Conservation (phyloP, 2,797 vertebrate genomes). For the Loris lydekkerianus region DNA sequence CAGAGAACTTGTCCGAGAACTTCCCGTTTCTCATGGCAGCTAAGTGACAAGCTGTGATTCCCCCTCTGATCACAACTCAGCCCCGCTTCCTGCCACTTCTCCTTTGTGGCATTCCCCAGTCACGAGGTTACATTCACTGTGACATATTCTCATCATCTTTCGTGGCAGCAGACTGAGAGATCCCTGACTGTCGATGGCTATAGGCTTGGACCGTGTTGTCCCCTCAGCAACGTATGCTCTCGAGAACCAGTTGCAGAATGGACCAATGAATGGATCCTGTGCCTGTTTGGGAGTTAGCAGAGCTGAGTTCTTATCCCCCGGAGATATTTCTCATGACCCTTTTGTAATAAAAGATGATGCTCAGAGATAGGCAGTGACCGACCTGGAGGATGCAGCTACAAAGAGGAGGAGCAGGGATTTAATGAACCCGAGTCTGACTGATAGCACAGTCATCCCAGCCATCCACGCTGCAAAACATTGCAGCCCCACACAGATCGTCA, state of each 20-base stretch:
- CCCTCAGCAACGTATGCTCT: not conserved
- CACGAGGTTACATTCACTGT: fast-evolving
- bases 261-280: no score
- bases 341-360: not conserved
- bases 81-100: not conserved
- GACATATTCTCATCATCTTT: not conserved
- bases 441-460: not conserved
- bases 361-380: not conserved
- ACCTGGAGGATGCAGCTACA: not conserved
- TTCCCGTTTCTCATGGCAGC: not conserved
- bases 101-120: not conserved
- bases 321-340: not conserved
- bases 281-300: not conserved
- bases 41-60: not conserved
- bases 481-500: not conserved
- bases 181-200: not conserved
- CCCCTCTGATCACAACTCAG: not conserved
- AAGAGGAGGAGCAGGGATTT: not conserved
- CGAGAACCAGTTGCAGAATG: not conserved
- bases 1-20: not conserved
- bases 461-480: not conserved
- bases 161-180: not conserved
- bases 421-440: not conserved
- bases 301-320: not conserved
- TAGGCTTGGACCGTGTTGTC: not conserved